Evolutionary conservation across 2,888 invertebrate genomes (phyloP).

Genomic region (Salticus scenicus): DNA sequence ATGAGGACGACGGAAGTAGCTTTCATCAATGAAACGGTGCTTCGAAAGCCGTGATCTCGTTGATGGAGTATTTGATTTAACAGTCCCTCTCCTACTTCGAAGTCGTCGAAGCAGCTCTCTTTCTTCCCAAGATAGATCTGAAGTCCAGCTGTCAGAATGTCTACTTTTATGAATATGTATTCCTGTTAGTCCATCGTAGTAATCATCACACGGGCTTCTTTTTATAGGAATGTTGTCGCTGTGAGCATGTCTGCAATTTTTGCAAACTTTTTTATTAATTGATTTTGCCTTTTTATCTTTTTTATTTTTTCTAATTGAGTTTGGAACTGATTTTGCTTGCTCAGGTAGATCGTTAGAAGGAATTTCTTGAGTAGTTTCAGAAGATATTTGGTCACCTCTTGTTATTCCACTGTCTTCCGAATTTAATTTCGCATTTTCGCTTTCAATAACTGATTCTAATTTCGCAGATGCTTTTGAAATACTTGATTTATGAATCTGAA

Average conservation of each 20-base stretch:
- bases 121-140: slow-evolving; percentile 57
- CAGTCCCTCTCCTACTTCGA: slow-evolving; percentile 27
- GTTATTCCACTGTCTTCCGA: slow-evolving; percentile 68
- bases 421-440: slow-evolving; percentile 22
- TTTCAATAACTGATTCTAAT: not conserved
- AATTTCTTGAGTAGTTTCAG: slow-evolving; percentile 27
- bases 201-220: slow-evolving; percentile 41
- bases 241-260: slow-evolving; percentile 25
- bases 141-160: slow-evolving; percentile 53
- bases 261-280: slow-evolving; percentile 16
- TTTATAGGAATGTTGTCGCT: slow-evolving; percentile 15
- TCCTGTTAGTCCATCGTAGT: slow-evolving; percentile 41
- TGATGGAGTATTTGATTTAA: slow-evolving; percentile 28
- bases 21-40: not conserved
- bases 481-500: not conserved
- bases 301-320: slow-evolving; percentile 13
- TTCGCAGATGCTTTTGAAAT: not conserved
- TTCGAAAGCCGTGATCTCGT: slow-evolving; percentile 15
- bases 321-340: not conserved
- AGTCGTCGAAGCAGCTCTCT: slow-evolving; percentile 36
- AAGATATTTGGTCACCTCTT: slow-evolving; percentile 58
- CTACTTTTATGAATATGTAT: not conserved
- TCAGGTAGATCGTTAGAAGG: not conserved
- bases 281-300: slow-evolving; percentile 26
- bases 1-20: slow-evolving; percentile 31